Percentiles rank a stretch among this genome's conserved stretches.
Conservation (phyloP, 2,797 vertebrate species). For the Falco cherrug region DNA sequence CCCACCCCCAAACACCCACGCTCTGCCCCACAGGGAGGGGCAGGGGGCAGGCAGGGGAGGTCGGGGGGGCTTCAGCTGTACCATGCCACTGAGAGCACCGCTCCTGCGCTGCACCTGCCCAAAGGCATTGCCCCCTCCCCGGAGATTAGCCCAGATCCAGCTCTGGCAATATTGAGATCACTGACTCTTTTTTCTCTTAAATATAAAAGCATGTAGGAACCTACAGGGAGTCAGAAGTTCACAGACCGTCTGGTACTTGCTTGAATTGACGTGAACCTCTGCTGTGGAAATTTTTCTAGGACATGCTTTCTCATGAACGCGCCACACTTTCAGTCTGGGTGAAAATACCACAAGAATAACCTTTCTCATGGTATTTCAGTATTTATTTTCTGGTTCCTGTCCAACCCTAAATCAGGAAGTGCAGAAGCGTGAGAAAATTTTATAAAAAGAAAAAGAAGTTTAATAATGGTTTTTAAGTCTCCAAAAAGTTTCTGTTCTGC, state of each 20-base stretch:
- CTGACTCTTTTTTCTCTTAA: not conserved
- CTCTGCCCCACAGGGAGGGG: not conserved
- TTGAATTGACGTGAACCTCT: slow-evolving; percentile 50
- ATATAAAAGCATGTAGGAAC: slow-evolving; percentile 1
- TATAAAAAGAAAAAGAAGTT: slow-evolving; percentile 60
- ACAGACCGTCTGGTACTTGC: slow-evolving; percentile 23
- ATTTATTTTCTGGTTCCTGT: slow-evolving; percentile 72
- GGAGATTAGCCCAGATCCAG: not conserved
- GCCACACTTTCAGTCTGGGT: slow-evolving; percentile 59
- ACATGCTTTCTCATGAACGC: slow-evolving; percentile 61
- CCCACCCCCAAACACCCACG: not conserved
- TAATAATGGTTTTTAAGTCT: slow-evolving; percentile 36
- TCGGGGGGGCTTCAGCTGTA: not conserved
- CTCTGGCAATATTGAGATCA: not conserved
- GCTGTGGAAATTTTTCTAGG: slow-evolving; percentile 60
- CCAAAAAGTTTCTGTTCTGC: slow-evolving; percentile 46
- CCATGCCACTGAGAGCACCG: not conserved
- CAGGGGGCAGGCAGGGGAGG: not conserved
- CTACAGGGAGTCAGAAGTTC: slow-evolving; percentile 54
- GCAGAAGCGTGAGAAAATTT: slow-evolving; percentile 69
- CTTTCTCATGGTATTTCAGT: slow-evolving; percentile 72
- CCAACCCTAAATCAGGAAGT: slow-evolving; percentile 71
- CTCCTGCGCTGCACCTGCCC: not conserved
- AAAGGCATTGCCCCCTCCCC: not conserved
- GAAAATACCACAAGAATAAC: slow-evolving; percentile 73